These are phyloP conservation scores for Polietes domitor DNA, from an alignment of 2,888 invertebrate species.

Conservation along the genomic window DNA sequence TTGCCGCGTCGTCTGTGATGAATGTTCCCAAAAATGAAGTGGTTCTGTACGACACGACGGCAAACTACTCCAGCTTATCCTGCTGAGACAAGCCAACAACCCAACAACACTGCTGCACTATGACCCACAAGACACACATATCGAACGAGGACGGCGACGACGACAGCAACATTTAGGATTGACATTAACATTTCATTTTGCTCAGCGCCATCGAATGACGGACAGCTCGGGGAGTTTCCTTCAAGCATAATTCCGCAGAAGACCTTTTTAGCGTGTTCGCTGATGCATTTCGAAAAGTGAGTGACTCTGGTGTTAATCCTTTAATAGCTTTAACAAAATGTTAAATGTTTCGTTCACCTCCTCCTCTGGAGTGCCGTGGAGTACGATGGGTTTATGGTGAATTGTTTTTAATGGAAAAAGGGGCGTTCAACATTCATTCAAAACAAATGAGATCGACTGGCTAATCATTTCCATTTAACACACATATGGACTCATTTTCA, in stretches of 20 bases:
- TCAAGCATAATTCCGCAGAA: conserved; percentile 7
- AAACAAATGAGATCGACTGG: conserved; percentile 62
- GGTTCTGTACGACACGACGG: conserved; percentile 20
- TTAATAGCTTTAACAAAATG: conserved; percentile 69
- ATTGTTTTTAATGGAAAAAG: conserved; percentile 28
- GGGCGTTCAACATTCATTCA: conserved; percentile 42
- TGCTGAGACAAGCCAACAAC: no score
- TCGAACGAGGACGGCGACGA: no score
- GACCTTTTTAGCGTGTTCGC: neutral
- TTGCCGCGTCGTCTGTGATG: conserved; percentile 46
- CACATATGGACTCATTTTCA: conserved; percentile 60
- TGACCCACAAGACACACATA: conserved; percentile 54
- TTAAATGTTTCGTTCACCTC: conserved; percentile 57
- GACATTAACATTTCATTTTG: conserved; percentile 50
- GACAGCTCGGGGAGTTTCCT: conserved; percentile 32
- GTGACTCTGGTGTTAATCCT: conserved; percentile 60
- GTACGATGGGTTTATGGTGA: neutral
- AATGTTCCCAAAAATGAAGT: conserved; percentile 55
- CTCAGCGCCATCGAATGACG: conserved; percentile 7
- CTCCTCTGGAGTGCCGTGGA: neutral
- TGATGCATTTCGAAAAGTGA: neutral
- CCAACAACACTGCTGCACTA: conserved; percentile 39
- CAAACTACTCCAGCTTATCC: conserved; percentile 8
- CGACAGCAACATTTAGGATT: conserved; percentile 26
- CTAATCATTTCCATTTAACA: conserved; percentile 57